phyloP scores from a whole-genome alignment of 2,888 invertebrate genomes.

The Cybosia mesomella region DNA sequence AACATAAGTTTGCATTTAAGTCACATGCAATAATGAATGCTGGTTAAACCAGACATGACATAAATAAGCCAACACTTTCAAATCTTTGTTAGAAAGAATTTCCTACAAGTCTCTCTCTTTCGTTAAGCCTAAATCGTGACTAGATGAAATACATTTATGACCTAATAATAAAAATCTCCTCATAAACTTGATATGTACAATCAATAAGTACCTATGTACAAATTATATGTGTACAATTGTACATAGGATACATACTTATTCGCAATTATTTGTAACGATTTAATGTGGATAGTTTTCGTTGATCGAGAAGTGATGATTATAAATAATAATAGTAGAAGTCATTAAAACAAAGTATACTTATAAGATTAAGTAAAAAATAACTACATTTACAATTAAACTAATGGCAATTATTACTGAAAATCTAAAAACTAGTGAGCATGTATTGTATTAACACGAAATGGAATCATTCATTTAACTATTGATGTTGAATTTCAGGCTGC shows the following conservation, averaged over 20 bases:
- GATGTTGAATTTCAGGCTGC: conserved; percentile 88
- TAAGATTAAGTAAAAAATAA: conserved; percentile 44
- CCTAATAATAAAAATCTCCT: conserved; percentile 50
- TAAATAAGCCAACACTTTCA: conserved; percentile 10
- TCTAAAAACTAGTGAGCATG: conserved; percentile 77
- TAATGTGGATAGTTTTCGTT: conserved; percentile 54
- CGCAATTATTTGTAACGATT: conserved; percentile 44
- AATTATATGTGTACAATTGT: conserved; percentile 21
- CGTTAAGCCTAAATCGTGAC: conserved; percentile 60
- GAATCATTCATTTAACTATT: conserved; percentile 77
- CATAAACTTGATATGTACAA: conserved; percentile 71
- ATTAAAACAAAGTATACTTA: conserved; percentile 45
- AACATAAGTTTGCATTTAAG: background rate
- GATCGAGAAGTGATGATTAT: conserved; percentile 52
- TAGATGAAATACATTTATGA: conserved; percentile 60
- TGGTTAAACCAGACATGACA: background rate
- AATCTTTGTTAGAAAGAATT: conserved; percentile 23
- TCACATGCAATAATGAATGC: background rate
- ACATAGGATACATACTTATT: conserved; percentile 33
- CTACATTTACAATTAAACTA: conserved; percentile 56
- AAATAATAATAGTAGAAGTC: conserved; percentile 32
- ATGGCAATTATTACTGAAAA: conserved; percentile 57
- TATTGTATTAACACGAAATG: conserved; percentile 63
- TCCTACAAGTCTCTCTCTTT: conserved; percentile 38
- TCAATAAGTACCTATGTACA: conserved; percentile 43